Base-by-base conservation (phyloP, 2,888 invertebrate genomes). In the Phragmatobia fuliginosa region DNA sequence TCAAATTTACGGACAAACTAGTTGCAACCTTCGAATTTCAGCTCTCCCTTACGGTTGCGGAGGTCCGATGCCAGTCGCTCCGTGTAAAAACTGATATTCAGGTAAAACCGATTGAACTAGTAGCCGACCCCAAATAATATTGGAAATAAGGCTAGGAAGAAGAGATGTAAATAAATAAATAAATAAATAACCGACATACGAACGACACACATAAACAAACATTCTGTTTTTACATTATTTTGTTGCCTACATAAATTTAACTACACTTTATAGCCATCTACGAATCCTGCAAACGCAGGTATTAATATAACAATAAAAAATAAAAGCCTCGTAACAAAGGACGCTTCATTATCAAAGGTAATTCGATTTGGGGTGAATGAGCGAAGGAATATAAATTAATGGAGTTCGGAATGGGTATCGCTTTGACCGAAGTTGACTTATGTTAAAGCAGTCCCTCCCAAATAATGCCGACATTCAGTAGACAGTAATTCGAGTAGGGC, bases 301-400 rank as follows among this genome's bases (percentile, higher is more conserved):
- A 63, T 31, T 38, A 33, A 63, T 33, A 52, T 33, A 63, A 63
- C n/a, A 49, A 32, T 32, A 2, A 16, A 63, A 25, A 49, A 45
- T 63, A 63, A 49, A 33, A 63, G 32, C 49, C 32, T 63, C 49
- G 33, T 60, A 61, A 61, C 45, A 18, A 61, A 31, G 45, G 45
- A 32, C 25, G n/a, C n/a, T 33, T 60, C 49, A 60, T 49, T 49
- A 66, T 25, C 41, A 49, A 60, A 66, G 60, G 66, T 66, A 66
- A 66, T 66, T 41, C 28, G 60, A 66, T 66, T 60, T 25, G 11
- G 16, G 31, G 21, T 7, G 66, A 66, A 66, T 58, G 65, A 58
- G 31, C 31, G 21, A 45, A 61, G 28, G 38, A 49, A 66, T 66
- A 60, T 45, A 60, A 66, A 60, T 61, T 60, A 61, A 66, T 66